A percentile compares a stretch with the other conserved stretches of the same genome.
Evolutionary conservation across 2,888 invertebrate species (phyloP).

Genomic region (Chrysolina americana): DNA sequence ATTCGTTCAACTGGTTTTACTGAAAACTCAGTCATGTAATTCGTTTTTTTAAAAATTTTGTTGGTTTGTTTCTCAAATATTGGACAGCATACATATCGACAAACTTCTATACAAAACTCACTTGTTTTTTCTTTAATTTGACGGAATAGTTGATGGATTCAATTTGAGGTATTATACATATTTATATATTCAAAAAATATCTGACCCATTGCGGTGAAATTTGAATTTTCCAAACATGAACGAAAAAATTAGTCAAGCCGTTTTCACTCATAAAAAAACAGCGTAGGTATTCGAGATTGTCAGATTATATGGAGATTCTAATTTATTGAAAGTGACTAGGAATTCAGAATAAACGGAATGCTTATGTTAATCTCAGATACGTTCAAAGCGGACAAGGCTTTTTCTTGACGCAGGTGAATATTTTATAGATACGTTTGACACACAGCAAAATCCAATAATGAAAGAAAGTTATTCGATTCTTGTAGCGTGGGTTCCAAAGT

Average conservation of each 20-base stretch:
- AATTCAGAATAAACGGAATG: constrained; percentile 50
- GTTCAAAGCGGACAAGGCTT: neutral
- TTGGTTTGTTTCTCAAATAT: neutral
- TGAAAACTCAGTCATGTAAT: neutral
- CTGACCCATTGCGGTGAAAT: constrained; percentile 5
- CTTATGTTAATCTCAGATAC: constrained; percentile 47
- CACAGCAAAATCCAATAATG: neutral
- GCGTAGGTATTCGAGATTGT: constrained; percentile 37
- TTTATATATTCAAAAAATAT: neutral
- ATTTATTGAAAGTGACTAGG: constrained; percentile 42
- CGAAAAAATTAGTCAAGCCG: constrained; percentile 28
- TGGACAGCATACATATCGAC: too few species aligned
- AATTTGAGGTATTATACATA: neutral
- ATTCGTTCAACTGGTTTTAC: neutral
- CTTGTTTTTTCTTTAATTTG: neutral
- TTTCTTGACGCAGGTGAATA: constrained; percentile 13
- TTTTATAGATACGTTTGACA: constrained; percentile 2
- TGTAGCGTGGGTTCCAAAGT: neutral
- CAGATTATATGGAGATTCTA: constrained; percentile 42
- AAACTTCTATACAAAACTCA: neutral
- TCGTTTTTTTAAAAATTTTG: neutral
- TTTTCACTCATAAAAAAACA: constrained; percentile 27
- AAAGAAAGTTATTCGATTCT: constrained; percentile 3
- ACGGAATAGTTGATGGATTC: neutral
- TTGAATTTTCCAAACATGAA: neutral